A percentile compares a stretch with the other conserved stretches of the same genome.
These are phyloP conservation scores for Drosophila repleta DNA, from an alignment of 1,140 invertebrate species.

Conservation along the genomic window DNA sequence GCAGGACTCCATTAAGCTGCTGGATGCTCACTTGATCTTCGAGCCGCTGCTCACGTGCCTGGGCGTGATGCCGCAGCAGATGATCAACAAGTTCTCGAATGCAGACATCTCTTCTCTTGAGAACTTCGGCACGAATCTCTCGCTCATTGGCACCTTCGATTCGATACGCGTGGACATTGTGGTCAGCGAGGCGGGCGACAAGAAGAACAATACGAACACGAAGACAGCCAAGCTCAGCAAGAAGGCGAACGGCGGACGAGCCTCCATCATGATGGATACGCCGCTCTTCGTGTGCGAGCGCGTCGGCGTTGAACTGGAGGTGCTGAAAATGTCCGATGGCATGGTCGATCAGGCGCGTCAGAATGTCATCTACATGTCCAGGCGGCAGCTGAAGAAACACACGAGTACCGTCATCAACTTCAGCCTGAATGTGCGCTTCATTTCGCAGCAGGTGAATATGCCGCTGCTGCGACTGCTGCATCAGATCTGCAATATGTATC, in stretches of 20 bases:
- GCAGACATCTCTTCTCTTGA: slow-evolving; percentile 88
- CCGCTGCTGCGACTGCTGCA: slow-evolving; percentile 95
- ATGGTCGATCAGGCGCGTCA: slow-evolving; percentile 93
- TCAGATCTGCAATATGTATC: slow-evolving; percentile 99
- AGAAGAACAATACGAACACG: slow-evolving; percentile 54
- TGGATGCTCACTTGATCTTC: slow-evolving; percentile 97
- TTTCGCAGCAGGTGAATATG: slow-evolving; percentile 97
- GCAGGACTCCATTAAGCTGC: slow-evolving; percentile 91
- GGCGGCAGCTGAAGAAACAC: slow-evolving; percentile 94
- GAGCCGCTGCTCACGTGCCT: slow-evolving; percentile 93
- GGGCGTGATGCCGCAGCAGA: slow-evolving; percentile 94
- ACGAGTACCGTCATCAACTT: slow-evolving; percentile 95
- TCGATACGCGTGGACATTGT: slow-evolving; percentile 96
- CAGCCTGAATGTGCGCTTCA: slow-evolving; percentile 93
- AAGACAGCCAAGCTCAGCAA: slow-evolving; percentile 67
- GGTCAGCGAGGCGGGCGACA: slow-evolving; percentile 90
- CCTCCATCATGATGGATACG: slow-evolving; percentile 90
- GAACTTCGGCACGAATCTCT: slow-evolving; percentile 95
- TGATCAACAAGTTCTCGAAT: slow-evolving; percentile 86
- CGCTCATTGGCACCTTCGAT: slow-evolving; percentile 93
- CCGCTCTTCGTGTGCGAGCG: slow-evolving; percentile 97
- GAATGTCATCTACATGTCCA: slow-evolving; percentile 93
- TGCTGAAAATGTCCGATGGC: slow-evolving; percentile 95
- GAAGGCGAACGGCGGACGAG: slow-evolving; percentile 84
- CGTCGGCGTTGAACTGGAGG: slow-evolving; percentile 93